phyloP scores from a whole-genome alignment of 2,113 vertebrate species.

The Egretta garzetta region DNA sequence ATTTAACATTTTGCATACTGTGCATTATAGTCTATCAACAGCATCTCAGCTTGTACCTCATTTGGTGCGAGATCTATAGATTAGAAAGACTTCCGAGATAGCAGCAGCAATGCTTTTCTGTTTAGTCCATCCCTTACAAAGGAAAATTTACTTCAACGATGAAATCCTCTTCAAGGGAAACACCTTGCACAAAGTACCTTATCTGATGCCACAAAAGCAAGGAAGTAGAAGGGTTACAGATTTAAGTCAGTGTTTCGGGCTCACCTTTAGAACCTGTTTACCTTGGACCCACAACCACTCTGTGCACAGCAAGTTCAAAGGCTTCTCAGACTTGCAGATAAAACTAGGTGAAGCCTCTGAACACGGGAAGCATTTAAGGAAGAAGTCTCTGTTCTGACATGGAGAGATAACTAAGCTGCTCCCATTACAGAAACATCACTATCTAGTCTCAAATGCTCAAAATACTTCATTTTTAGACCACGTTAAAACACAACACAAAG shows the following conservation, averaged over 20 bases:
- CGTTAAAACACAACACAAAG: not conserved
- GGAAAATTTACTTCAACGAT: not conserved
- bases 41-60: not conserved
- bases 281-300: not conserved
- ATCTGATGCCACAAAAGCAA: not conserved
- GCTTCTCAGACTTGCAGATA: not conserved
- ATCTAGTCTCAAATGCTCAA: slow-evolving; percentile 19
- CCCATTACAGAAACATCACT: not conserved
- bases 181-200: not conserved
- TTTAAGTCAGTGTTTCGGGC: not conserved
- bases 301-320: not conserved
- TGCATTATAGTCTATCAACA: not conserved
- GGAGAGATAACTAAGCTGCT: not conserved
- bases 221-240: not conserved
- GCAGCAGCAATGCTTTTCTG: not conserved
- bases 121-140: not conserved
- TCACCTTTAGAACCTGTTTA: not conserved
- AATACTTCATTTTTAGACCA: not conserved
- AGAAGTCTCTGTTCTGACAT: not conserved
- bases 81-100: not conserved
- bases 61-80: not conserved
- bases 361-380: not conserved
- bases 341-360: not conserved
- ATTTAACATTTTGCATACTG: not conserved
- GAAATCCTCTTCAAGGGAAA: not conserved